phyloP scores from a whole-genome alignment of 2,797 vertebrate genomes.

The Schizothorax lantsangensis region DNA sequence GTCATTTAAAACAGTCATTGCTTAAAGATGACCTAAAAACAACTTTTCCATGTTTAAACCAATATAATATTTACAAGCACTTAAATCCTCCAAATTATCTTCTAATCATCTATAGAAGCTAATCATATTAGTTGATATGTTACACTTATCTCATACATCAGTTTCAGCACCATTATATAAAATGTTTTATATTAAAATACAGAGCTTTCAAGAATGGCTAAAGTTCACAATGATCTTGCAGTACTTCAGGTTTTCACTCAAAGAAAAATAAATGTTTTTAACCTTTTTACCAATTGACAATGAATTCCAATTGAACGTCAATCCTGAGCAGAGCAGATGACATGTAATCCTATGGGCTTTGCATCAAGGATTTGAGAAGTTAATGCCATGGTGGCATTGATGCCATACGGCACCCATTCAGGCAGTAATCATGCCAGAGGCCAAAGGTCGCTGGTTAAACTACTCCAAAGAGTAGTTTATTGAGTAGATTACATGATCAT shows the following conservation, averaged over 20 bases:
- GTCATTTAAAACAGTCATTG: not conserved
- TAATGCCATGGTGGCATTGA: conserved; percentile 30
- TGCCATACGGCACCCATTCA: conserved; percentile 12
- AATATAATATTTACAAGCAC: not conserved
- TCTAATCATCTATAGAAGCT: not conserved
- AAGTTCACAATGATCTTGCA: not conserved
- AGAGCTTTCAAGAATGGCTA: not conserved
- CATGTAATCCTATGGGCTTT: conserved; percentile 46
- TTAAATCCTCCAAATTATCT: not conserved
- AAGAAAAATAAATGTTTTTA: not conserved
- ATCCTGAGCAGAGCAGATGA: conserved; percentile 36
- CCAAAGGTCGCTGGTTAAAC: not conserved
- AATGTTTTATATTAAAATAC: not conserved
- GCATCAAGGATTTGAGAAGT: conserved; percentile 54
- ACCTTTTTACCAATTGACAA: conserved; percentile 28
- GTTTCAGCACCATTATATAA: not conserved
- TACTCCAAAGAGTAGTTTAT: not conserved
- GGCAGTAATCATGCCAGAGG: conserved; percentile 28
- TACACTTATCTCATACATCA: too few relatives aligned
- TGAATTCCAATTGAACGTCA: conserved; percentile 34
- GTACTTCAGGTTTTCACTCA: not conserved
- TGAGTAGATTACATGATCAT: not conserved
- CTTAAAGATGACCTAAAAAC: conserved; percentile 2
- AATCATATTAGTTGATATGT: not conserved
- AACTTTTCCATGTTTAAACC: not conserved